A percentile compares a stretch with the other conserved stretches of the same genome.
Conservation (phyloP, 2,888 invertebrate species). For the Amiota communis region DNA sequence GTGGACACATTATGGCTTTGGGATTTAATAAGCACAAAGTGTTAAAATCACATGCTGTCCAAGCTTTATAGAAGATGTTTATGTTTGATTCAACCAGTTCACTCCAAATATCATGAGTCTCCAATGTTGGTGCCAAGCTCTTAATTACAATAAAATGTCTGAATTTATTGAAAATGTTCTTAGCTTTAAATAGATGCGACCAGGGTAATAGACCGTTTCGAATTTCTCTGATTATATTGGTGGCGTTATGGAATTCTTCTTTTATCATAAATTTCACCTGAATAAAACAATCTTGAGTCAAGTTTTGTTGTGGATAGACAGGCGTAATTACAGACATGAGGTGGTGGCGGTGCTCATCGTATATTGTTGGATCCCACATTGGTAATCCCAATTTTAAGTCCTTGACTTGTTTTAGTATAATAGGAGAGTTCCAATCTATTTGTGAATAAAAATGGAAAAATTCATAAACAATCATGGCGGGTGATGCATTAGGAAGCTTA, state of each 20-base stretch:
- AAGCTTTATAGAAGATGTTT: too few species aligned
- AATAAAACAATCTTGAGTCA: conserved; percentile 93
- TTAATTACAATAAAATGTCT: conserved; percentile 68
- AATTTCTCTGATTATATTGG: conserved; percentile 83
- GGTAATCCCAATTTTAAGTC: conserved; percentile 74
- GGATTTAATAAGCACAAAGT: too few species aligned
- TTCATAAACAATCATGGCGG: conserved; percentile 80
- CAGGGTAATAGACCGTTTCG: conserved; percentile 85
- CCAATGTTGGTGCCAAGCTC: not conserved
- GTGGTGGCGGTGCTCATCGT: conserved; percentile 84
- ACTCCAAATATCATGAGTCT: conserved; percentile 81
- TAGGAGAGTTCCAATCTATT: conserved; percentile 98
- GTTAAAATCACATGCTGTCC: too few species aligned
- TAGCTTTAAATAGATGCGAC: conserved; percentile 91
- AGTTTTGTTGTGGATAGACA: conserved; percentile 98
- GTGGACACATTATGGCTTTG: too few species aligned
- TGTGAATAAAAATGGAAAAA: conserved; percentile 97
- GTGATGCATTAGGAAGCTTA: conserved; percentile 93
- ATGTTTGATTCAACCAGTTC: conserved; percentile 91
- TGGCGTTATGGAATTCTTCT: conserved; percentile 86
- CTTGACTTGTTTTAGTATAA: conserved; percentile 80
- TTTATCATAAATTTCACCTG: conserved; percentile 92
- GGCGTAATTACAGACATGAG: conserved; percentile 98
- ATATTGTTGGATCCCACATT: conserved; percentile 77
- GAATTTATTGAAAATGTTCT: conserved; percentile 86